phyloP scores from a whole-genome alignment of 1,140 invertebrate genomes.

The Drosophila kikkawai region DNA sequence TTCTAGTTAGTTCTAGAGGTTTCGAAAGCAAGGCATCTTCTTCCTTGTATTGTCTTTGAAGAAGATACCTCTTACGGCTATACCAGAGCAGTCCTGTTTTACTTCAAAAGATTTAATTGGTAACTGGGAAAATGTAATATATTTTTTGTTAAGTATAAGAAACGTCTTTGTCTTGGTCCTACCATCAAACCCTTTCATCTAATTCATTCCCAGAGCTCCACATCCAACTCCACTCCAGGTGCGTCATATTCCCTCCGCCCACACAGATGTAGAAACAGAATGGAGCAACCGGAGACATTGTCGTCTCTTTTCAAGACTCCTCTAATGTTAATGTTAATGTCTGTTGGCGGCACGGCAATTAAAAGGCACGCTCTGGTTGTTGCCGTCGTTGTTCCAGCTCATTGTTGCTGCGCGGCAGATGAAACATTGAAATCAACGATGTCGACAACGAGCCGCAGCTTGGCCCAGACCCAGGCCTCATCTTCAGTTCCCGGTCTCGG shows the following conservation, averaged over 20 bases:
- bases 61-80: too few species aligned
- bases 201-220: not conserved
- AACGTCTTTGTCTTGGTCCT: not conserved
- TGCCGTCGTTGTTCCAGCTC: slow-evolving; percentile 30
- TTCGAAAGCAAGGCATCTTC: too few species aligned
- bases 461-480: slow-evolving; percentile 12
- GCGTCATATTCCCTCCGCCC: slow-evolving; percentile 74
- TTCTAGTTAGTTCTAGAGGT: not conserved
- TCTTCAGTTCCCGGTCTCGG: not conserved
- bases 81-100: too few species aligned
- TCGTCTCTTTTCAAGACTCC: slow-evolving; percentile 33
- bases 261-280: slow-evolving; percentile 47
- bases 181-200: not conserved
- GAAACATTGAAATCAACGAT: slow-evolving; percentile 79
- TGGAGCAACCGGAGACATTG: slow-evolving; percentile 36
- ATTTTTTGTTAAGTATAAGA: not conserved
- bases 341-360: slow-evolving; percentile 77
- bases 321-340: slow-evolving; percentile 76
- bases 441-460: slow-evolving; percentile 59
- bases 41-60: too few species aligned
- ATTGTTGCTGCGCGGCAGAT: slow-evolving; percentile 74
- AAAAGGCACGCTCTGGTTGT: slow-evolving; percentile 75
- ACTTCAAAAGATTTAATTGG: not conserved
- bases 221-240: slow-evolving; percentile 27
- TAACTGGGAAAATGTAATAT: not conserved